Evolutionary conservation across 1,140 invertebrate species (phyloP), one percentile per base, ranked within the genome.

Genomic region (Drosophila malerkotliana): DNA sequence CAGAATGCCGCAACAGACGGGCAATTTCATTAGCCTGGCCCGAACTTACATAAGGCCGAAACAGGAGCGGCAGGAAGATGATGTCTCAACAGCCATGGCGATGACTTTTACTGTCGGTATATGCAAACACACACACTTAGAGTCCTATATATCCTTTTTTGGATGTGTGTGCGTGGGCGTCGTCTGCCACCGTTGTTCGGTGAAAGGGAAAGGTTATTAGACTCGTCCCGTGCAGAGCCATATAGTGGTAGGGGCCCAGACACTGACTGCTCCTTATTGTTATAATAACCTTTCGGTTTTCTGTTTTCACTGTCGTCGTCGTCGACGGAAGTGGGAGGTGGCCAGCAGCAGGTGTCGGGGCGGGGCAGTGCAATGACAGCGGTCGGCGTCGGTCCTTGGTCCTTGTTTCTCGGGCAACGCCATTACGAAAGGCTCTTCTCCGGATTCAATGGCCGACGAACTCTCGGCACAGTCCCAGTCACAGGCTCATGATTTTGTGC

Each of bases 121-220:
- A 49, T 18, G 12, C 18, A 44, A 28, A 12, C 9, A 28, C 47
- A 8, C 49, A 9, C 2, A 14, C 15, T 2, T 4, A 0, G 18
- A 6, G 61, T 28, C 28, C 15, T 55, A 26, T 68, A 26, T 55
- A 37, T 10, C 34, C 10, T 37, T 24, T 14, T 44, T 4, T 41
- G 6, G 3, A 1, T 44, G 14, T 18, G n/a, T 68, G 28, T 15
- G 34, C 45, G 57, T 37, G 61, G 51, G 73, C 78, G 59, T 76
- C 64, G 75, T 81, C 67, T 81, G 77, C 44, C 28, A 48, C 26
- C 41, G 30, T 34, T 72, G 78, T 49, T 56, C 74, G 45, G 69
- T 62, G 82, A 78, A 87, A 78, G 82, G 77, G 78, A 87, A 81
- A 85, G 82, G 83, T 82, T 85, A 85, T 87, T 85, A 85, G 78